These are phyloP conservation scores for Aulostomus chinensis DNA, from an alignment of 2,797 vertebrate species.

Conservation along the genomic window DNA sequence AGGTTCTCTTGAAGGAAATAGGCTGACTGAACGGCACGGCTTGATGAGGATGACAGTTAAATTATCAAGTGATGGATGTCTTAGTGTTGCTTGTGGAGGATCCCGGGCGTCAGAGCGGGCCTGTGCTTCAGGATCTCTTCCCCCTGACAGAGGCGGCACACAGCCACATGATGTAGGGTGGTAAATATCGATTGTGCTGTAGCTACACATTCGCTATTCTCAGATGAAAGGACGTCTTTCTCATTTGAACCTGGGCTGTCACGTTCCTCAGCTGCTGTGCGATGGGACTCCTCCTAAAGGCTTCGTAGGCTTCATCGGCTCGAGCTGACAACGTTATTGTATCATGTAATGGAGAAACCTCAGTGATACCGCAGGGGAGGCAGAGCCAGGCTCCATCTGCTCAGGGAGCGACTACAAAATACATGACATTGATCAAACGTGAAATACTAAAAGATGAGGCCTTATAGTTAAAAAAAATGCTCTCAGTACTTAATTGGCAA, in stretches of 20 bases:
- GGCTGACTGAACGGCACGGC: no score
- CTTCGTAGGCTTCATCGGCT: slow-evolving; percentile 4
- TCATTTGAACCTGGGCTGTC: neutral
- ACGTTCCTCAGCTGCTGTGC: no score
- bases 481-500: no score
- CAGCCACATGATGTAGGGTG: neutral
- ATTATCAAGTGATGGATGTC: slow-evolving; percentile 1
- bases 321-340: slow-evolving; percentile 1
- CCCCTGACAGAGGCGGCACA: slow-evolving; percentile 7
- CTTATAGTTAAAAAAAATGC: no score
- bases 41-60: neutral
- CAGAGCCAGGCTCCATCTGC: slow-evolving; percentile 26
- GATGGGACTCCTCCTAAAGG: no score
- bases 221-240: no score
- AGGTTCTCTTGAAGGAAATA: no score
- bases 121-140: slow-evolving; percentile 2
- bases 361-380: slow-evolving; percentile 25
- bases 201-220: no score
- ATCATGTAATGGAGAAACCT: slow-evolving; percentile 51
- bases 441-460: neutral
- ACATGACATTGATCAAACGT: neutral
- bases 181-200: slow-evolving; percentile 5
- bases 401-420: slow-evolving; percentile 20
- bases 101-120: neutral
- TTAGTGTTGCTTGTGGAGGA: neutral